A percentile compares a stretch with the other conserved stretches of the same genome.
phyloP scores from a whole-genome alignment of 2,888 invertebrate genomes.

The Heliconius aoede region DNA sequence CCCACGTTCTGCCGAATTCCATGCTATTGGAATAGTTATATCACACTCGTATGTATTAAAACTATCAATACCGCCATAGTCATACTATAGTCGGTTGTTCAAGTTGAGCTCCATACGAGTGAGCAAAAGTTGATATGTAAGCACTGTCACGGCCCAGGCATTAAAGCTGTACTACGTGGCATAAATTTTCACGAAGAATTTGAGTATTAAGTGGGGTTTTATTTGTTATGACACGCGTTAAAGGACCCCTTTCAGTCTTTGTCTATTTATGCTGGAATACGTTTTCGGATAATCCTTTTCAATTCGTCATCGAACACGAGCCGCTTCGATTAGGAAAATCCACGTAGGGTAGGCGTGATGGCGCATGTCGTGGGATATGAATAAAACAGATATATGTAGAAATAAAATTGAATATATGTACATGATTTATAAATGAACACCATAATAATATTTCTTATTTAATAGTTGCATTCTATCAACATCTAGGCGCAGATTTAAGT shows the following conservation, averaged over 20 bases:
- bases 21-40: too few relatives aligned
- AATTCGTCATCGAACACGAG: constrained; percentile 44
- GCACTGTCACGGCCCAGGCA: constrained; percentile 77
- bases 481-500: too few relatives aligned
- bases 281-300: constrained; percentile 47
- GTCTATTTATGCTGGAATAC: constrained; percentile 49
- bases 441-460: not conserved
- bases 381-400: too few relatives aligned
- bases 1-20: too few relatives aligned
- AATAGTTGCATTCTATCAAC: too few relatives aligned
- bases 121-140: constrained; percentile 73
- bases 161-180: constrained; percentile 78
- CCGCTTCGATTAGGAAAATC: constrained; percentile 38
- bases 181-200: constrained; percentile 78
- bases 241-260: constrained; percentile 55
- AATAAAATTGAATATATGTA: too few relatives aligned
- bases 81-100: constrained; percentile 22
- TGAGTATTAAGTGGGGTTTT: constrained; percentile 80
- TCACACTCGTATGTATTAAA: too few relatives aligned
- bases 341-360: constrained; percentile 33
- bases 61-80: constrained; percentile 7
- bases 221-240: constrained; percentile 78
- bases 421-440: not conserved
- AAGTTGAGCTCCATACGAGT: constrained; percentile 47
- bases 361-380: constrained; percentile 26